Conservation (phyloP, 2,797 vertebrate genomes). For the Enoplosus armatus region DNA sequence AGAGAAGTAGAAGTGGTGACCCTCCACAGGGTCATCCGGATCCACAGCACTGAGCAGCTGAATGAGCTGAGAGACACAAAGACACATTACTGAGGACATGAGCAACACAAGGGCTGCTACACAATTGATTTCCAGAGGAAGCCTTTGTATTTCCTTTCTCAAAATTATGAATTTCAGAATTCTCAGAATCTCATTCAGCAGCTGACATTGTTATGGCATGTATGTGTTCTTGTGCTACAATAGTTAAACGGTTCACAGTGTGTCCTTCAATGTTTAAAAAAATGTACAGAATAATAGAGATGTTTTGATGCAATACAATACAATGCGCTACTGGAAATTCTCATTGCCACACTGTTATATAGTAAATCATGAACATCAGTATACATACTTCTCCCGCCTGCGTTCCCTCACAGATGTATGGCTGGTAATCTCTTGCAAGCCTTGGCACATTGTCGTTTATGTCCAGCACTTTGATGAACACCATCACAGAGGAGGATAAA, state of each 20-base stretch:
- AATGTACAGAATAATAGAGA: neutral
- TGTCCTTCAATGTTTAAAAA: slow-evolving; percentile 1
- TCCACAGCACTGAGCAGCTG: slow-evolving; percentile 92
- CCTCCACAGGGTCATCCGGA: slow-evolving; percentile 87
- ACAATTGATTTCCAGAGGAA: neutral
- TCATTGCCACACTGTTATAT: slow-evolving; percentile 12
- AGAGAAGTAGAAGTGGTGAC: slow-evolving; percentile 91
- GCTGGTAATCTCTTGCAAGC: slow-evolving; percentile 89
- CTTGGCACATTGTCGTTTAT: slow-evolving; percentile 94
- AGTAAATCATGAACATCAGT: slow-evolving; percentile 57
- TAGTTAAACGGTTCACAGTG: neutral
- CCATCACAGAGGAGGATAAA: slow-evolving; percentile 87
- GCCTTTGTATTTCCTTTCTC: neutral
- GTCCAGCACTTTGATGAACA: slow-evolving; percentile 92
- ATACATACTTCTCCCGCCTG: slow-evolving; percentile 88
- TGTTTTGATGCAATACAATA: slow-evolving; percentile 4
- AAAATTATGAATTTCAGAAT: slow-evolving; percentile 20
- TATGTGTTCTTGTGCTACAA: neutral
- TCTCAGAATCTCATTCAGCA: slow-evolving; percentile 7
- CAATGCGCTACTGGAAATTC: slow-evolving; percentile 1
- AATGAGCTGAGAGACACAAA: slow-evolving; percentile 85
- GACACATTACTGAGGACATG: slow-evolving; percentile 2
- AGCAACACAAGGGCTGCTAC: neutral
- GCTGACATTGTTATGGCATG: slow-evolving; percentile 1
- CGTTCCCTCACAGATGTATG: slow-evolving; percentile 94